Conservation (phyloP, 2,797 vertebrate species). For the Carcharodon carcharias region DNA sequence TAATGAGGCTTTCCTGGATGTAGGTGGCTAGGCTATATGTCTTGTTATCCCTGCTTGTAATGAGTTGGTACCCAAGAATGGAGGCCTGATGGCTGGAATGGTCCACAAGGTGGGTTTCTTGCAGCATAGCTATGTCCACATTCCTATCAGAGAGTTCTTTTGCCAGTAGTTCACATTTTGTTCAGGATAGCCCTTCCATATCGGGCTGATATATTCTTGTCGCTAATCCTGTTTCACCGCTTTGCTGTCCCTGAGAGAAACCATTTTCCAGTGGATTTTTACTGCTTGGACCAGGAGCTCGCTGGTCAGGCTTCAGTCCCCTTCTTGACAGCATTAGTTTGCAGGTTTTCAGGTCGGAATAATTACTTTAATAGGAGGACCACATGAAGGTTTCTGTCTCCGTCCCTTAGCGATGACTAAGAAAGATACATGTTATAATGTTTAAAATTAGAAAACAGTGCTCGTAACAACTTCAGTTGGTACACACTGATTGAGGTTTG, state of each 20-base stretch:
- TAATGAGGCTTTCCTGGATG: no score
- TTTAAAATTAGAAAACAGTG: slow-evolving; percentile 24
- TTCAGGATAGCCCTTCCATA: not conserved
- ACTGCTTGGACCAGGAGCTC: not conserved
- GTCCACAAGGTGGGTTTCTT: not conserved
- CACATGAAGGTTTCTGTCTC: not conserved
- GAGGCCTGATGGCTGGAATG: no score
- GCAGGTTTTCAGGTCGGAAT: not conserved
- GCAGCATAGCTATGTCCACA: not conserved
- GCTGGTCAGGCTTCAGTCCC: not conserved
- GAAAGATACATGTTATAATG: not conserved
- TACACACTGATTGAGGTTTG: not conserved
- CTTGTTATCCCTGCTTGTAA: no score
- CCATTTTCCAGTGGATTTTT: not conserved
- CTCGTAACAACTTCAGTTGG: not conserved
- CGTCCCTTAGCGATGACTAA: not conserved
- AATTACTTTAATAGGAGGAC: not conserved
- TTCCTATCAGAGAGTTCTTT: not conserved
- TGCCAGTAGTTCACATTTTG: not conserved
- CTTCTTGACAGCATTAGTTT: not conserved
- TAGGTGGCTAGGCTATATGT: no score
- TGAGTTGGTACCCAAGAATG: no score
- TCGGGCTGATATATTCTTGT: not conserved
- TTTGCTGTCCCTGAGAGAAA: no score
- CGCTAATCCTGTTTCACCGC: not conserved